Percentiles rank a stretch among this genome's conserved stretches.
These are phyloP conservation scores for Pipa parva DNA, from an alignment of 2,113 vertebrate genomes.

Conservation along the genomic window DNA sequence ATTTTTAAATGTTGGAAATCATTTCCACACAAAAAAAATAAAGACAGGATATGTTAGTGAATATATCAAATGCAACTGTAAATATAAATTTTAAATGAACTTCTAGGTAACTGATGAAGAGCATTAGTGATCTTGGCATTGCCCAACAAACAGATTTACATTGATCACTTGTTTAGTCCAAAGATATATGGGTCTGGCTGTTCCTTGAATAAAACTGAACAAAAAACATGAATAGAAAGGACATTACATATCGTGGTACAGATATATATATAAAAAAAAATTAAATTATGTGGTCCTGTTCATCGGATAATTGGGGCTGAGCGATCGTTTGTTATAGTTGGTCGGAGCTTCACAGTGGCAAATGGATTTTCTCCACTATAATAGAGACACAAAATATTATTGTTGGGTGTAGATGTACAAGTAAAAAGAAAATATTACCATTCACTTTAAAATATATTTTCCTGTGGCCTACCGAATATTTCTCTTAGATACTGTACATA, in stretches of 20 bases:
- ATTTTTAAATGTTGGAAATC: no score
- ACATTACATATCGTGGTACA: background rate
- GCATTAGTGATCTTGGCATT: no score
- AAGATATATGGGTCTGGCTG: background rate
- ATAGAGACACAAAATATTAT: constrained; percentile 20
- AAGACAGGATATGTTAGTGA: no score
- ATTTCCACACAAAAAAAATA: no score
- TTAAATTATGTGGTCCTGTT: rapidly evolving
- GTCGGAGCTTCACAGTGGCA: constrained; percentile 84
- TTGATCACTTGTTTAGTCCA: no score
- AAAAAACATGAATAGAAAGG: background rate
- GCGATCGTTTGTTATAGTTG: constrained; percentile 91
- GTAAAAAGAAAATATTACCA: background rate
- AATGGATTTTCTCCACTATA: constrained; percentile 92
- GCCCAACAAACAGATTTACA: no score
- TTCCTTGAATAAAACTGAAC: background rate
- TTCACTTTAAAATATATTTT: background rate
- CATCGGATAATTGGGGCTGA: constrained; percentile 80
- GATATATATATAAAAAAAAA: background rate
- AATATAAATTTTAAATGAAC: no score
- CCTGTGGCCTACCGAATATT: no score
- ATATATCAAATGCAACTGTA: no score
- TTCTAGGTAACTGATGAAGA: no score
- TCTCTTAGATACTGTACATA: no score
- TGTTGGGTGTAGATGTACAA: no score